Conservation (phyloP, 2,888 invertebrate genomes). For the Tricholauxania praeusta region DNA sequence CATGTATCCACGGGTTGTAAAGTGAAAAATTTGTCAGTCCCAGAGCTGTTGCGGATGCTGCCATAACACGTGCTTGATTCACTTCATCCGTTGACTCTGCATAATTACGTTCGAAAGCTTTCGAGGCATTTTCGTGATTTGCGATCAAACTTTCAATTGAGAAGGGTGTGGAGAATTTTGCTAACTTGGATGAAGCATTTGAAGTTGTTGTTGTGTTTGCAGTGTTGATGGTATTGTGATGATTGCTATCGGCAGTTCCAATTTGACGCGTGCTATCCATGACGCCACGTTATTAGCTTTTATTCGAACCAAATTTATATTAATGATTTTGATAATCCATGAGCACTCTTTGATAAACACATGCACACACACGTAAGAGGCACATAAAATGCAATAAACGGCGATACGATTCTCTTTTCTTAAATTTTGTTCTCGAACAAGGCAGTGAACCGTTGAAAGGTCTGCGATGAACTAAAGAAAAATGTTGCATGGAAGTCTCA, state of each 20-base stretch:
- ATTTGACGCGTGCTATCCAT: slow-evolving; percentile 25
- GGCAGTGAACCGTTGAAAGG: slow-evolving; percentile 64
- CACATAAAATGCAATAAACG: too few relatives aligned
- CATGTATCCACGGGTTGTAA: slow-evolving; percentile 68
- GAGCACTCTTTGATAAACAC: too few relatives aligned
- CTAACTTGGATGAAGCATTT: slow-evolving; percentile 52
- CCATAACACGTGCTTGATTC: slow-evolving; percentile 47
- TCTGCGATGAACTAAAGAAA: slow-evolving; percentile 58
- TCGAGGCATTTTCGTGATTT: slow-evolving; percentile 51
- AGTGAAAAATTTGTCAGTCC: slow-evolving; percentile 65
- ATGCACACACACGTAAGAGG: too few relatives aligned
- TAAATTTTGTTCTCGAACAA: slow-evolving; percentile 33
- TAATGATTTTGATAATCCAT: too few relatives aligned
- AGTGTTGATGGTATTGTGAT: slow-evolving; percentile 13
- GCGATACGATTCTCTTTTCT: too few relatives aligned
- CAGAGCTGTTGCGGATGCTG: slow-evolving; percentile 59
- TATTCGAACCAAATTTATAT: too few relatives aligned
- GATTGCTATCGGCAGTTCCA: neutral
- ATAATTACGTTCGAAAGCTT: slow-evolving; percentile 30
- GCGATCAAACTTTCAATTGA: slow-evolving; percentile 68
- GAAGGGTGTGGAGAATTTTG: slow-evolving; percentile 66
- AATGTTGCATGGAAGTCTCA: slow-evolving; percentile 31
- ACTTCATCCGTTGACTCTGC: slow-evolving; percentile 34
- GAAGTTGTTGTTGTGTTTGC: slow-evolving; percentile 1
- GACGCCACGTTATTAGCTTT: neutral